Base-by-base conservation (phyloP, 2,888 invertebrate species). In the Sisyra nigra region DNA sequence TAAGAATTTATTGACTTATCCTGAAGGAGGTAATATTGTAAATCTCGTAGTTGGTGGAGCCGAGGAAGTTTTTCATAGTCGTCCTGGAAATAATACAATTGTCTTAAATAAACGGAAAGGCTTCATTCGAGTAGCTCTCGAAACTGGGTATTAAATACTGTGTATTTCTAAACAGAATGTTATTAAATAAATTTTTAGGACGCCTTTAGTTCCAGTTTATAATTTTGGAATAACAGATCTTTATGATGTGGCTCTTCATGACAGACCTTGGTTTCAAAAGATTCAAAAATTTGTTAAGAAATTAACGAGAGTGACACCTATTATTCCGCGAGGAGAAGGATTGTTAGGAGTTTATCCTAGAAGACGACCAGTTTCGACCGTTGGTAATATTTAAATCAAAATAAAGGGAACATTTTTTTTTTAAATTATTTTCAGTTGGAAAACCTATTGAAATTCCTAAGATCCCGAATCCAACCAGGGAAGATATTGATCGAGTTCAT, bases 171-270 rank as follows among this genome's bases (percentile, higher is more conserved):
- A n/a, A n/a, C n/a, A n/a, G n/a, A n/a, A n/a, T n/a, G n/a, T n/a
- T n/a, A n/a, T n/a, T n/a, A n/a, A n/a, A 24, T 24, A 24, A 24
- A 24, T 24, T 24, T 24, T 24, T 24, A 24, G 24, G 7, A 70
- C 80, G 0, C 68, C 80, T 0, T 59, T 91, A 41, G 86, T 91
- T 0, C 89, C 89, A 2, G 79, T 82, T 1, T 77, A 85, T 55
- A 79, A 82, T 0, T 91, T 89, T 58, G 88, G 88, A 1, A 89
- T 91, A 61, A 79, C 79, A 2, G 83, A 87, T 50, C 62, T 87
- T 5, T 88, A 76, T 59, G 71, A 76, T 44, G 85, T 86, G 45
- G 58, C 80, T 0, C 57, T 67, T 58, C 76, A 81, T 0, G 69
- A 75, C 31, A 74, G 80, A 36, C 79, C 85, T 2, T 51, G 63